Conservation (phyloP, 2,113 vertebrate genomes). For the Alectura lathami region DNA sequence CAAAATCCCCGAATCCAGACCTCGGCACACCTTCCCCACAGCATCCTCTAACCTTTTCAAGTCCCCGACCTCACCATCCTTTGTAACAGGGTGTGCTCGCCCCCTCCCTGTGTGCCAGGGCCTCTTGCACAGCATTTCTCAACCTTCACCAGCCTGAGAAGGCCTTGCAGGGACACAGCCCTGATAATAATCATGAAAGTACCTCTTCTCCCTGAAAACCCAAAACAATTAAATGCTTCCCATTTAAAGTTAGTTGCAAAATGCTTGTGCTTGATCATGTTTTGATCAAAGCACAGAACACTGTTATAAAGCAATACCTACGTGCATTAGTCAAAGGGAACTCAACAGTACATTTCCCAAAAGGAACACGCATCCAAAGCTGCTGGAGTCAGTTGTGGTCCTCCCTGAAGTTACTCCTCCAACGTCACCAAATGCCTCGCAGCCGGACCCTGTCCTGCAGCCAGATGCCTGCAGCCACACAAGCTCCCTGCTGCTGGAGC, state of each 20-base stretch:
- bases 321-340: background rate
- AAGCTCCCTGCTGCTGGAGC: background rate
- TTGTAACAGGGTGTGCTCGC: background rate
- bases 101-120: background rate
- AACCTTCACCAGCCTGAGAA: constrained; percentile 24
- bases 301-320: background rate
- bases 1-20: background rate
- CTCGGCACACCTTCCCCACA: constrained; percentile 43
- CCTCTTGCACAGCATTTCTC: constrained; percentile 33
- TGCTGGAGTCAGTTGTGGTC: background rate
- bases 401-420: background rate
- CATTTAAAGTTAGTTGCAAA: constrained; percentile 9
- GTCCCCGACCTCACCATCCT: background rate
- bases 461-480: background rate
- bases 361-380: background rate
- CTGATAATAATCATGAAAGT: background rate
- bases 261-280: background rate
- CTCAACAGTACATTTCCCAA: background rate
- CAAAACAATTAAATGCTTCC: constrained; percentile 23
- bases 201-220: constrained; percentile 22
- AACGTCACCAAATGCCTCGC: background rate
- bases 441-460: background rate
- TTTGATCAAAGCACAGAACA: background rate
- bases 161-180: constrained; percentile 16
- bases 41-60: constrained; percentile 56